These are phyloP conservation scores for Natator depressus DNA, from an alignment of 2,113 vertebrate genomes.

Conservation along the genomic window DNA sequence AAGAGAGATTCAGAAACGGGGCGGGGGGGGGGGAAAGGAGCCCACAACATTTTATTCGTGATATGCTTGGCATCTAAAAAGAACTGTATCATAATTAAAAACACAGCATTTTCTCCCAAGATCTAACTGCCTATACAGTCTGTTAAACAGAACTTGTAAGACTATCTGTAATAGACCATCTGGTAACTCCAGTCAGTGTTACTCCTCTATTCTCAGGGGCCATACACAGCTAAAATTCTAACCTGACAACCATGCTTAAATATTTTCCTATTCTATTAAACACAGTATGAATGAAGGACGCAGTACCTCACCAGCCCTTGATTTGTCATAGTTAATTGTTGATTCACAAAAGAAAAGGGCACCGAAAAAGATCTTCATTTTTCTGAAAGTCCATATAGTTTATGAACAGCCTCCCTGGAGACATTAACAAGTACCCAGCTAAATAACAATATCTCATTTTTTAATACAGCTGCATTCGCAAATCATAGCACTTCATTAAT, in stretches of 20 bases:
- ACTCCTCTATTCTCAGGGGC: background rate
- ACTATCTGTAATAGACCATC: background rate
- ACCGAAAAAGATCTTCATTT: accelerated
- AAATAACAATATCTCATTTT: background rate
- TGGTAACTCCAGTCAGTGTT: background rate
- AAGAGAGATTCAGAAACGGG: background rate
- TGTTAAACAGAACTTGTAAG: background rate
- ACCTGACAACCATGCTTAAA: background rate
- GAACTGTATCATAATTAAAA: background rate
- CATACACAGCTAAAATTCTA: background rate
- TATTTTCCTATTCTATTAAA: background rate
- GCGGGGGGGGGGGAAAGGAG: no score
- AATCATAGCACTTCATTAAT: background rate
- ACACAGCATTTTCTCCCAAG: background rate
- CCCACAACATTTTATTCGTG: background rate
- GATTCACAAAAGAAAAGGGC: background rate
- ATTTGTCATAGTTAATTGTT: background rate
- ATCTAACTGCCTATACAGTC: background rate
- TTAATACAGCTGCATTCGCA: background rate
- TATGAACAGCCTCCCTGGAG: background rate
- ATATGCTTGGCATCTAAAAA: background rate
- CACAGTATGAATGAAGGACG: background rate
- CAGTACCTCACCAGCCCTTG: accelerated
- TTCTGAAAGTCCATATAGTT: background rate
- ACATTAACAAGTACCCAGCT: background rate